Conservation (phyloP, 2,888 invertebrate species). For the Onthophagus sagittarius region DNA sequence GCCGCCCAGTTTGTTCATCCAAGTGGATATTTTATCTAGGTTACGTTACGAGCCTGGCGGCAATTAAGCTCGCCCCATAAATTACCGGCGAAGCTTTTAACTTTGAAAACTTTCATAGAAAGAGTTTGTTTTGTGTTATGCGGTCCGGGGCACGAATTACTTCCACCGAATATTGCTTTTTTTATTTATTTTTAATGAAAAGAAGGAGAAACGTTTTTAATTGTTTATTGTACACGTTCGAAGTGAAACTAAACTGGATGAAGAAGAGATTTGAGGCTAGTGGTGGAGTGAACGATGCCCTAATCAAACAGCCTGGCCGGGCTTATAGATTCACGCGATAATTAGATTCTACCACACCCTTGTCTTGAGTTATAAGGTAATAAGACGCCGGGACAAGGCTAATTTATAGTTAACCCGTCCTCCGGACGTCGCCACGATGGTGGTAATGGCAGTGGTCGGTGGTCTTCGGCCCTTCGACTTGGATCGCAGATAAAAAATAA, state of each 20-base stretch:
- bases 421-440: slow-evolving; percentile 31
- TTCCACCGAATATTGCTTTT: background rate
- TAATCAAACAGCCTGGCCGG: slow-evolving; percentile 31
- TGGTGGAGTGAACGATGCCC: slow-evolving; percentile 16
- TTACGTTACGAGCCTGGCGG: background rate
- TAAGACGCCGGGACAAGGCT: slow-evolving; percentile 47
- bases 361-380: slow-evolving; percentile 50
- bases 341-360: slow-evolving; percentile 50
- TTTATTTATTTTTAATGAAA: background rate
- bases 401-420: slow-evolving; percentile 47
- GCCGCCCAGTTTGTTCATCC: background rate
- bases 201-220: too few species aligned
- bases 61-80: background rate
- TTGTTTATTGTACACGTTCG: background rate
- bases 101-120: background rate
- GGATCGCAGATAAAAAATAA: slow-evolving; percentile 1
- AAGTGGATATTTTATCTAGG: background rate
- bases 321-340: slow-evolving; percentile 47
- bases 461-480: background rate
- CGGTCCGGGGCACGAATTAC: background rate
- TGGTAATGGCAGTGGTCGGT: slow-evolving; percentile 26
- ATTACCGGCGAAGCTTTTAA: background rate
- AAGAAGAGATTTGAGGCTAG: background rate
- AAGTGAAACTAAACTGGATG: background rate
- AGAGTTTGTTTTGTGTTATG: background rate